Base-by-base conservation (phyloP, 2,113 vertebrate species). In the Lophius piscatorius region DNA sequence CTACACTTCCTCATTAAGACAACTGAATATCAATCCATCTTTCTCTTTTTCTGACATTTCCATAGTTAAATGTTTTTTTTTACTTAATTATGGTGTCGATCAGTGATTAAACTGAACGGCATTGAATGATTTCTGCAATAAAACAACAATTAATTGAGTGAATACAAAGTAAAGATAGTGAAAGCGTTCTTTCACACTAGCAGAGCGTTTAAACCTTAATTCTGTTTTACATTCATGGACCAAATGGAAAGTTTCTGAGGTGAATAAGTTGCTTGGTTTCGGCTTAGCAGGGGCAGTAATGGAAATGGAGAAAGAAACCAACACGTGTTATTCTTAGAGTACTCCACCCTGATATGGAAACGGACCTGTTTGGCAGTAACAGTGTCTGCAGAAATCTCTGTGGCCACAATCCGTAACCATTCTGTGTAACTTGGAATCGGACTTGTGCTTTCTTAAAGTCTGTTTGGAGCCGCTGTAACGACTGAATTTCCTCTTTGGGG, bases 331-430 rank as follows among this genome's bases (percentile, higher is more conserved):
- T 69, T 61, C 33, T 52, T 45, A 10, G 10, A 46, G 18, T 31
- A n/a, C 54, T 60, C 46, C 56, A 33, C 65, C 56, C 47, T 20
- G 47, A 54, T 69, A 16, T 46, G 40, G 20, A 69, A 69, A 52
- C 28, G n/a, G 14, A 9, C 9, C 14, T 50, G 10, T 33, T 31
- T 8, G 17, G 33, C 11, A 48, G 39, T 28, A 39, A 48, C 34
- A 48, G 16, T 4, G 35, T 14, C 23, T 64, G 23, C 33, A 9
- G 22, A 52, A 50, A n/a, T n/a, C n/a, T n/a, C n/a, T n/a, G n/a
- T n/a, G n/a, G n/a, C 38, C 26, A 18, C 3, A 35, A 41, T 23
- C 20, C 35, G n/a, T 26, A 16, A 22, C 17, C 20, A 40, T n/a
- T n/a, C n/a, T n/a, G n/a, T n/a, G n/a, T n/a, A n/a, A n/a, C n/a